phyloP scores from a whole-genome alignment of 2,888 invertebrate genomes.

The Pachycephus smyrnensis region DNA sequence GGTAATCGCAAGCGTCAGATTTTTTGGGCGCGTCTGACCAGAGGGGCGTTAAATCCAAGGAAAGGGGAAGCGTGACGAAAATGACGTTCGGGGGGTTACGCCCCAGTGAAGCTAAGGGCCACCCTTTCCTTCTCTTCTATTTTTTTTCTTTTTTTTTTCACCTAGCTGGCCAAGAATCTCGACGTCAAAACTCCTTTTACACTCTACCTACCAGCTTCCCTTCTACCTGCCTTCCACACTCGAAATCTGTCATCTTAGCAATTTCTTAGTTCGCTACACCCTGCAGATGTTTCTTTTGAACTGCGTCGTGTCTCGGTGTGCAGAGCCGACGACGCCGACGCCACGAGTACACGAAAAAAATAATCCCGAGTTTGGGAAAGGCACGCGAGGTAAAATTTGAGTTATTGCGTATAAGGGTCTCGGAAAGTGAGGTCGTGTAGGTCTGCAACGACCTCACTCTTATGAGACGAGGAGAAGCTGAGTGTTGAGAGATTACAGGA shows the following conservation, averaged over 20 bases:
- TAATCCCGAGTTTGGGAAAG: conserved; percentile 22
- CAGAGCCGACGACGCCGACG: background rate
- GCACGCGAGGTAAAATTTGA: conserved; percentile 26
- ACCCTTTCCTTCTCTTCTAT: background rate
- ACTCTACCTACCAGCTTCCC: background rate
- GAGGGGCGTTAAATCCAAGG: background rate
- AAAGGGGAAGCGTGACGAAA: background rate
- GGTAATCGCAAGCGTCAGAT: background rate
- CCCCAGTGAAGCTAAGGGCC: background rate
- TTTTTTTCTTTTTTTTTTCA: background rate
- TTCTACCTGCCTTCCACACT: background rate
- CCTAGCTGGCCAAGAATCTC: background rate
- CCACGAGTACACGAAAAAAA: background rate
- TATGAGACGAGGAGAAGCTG: conserved; percentile 16
- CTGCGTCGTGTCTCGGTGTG: background rate
- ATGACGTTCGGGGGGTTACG: background rate
- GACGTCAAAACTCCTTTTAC: background rate
- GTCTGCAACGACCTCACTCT: conserved; percentile 7
- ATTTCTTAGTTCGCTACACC: conserved; percentile 3
- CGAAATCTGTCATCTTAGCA: conserved; percentile 4
- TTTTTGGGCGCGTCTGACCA: background rate
- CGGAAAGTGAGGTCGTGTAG: background rate
- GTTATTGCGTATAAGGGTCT: conserved; percentile 10
- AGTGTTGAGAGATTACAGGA: conserved; percentile 16
- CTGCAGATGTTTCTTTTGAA: conserved; percentile 1